Percentiles rank a stretch among this genome's conserved stretches.
Evolutionary conservation across 2,888 invertebrate species (phyloP).

Genomic region (Acrobasis repandana): DNA sequence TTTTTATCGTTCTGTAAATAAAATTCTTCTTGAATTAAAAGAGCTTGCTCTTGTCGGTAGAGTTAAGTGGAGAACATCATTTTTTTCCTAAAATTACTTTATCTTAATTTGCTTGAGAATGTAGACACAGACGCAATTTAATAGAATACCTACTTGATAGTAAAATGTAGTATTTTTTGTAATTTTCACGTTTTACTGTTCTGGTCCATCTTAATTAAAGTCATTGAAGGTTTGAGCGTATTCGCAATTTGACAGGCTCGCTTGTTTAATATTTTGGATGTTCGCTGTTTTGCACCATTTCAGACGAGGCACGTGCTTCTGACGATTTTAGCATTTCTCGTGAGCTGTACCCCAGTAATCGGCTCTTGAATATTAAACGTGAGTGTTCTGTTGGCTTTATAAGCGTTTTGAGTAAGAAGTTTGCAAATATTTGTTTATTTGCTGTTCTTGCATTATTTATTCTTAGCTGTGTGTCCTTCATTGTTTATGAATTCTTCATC

Average conservation of each 20-base stretch:
- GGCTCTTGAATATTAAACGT: background rate
- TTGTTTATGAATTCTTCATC: too few species aligned
- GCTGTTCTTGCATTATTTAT: background rate
- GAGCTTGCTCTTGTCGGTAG: too few species aligned
- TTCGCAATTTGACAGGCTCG: conserved; percentile 30
- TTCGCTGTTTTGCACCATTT: conserved; percentile 28
- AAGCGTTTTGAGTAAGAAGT: background rate
- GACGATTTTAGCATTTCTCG: conserved; percentile 12
- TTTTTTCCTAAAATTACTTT: too few species aligned
- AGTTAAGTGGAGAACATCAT: too few species aligned
- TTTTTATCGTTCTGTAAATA: too few species aligned
- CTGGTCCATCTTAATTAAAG: background rate
- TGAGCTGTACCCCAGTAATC: background rate
- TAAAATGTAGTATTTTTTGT: too few species aligned
- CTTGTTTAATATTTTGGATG: conserved; percentile 33
- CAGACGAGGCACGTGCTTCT: conserved; percentile 24
- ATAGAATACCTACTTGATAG: too few species aligned
- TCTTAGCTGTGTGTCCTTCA: too few species aligned
- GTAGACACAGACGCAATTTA: too few species aligned
- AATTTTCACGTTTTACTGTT: background rate
- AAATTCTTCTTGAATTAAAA: too few species aligned
- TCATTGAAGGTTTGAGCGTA: conserved; percentile 30
- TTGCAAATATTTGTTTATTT: background rate
- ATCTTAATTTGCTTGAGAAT: too few species aligned
- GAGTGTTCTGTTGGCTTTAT: conserved; percentile 2